Conservation (phyloP, 2,113 vertebrate species). For the Myocastor coypus region DNA sequence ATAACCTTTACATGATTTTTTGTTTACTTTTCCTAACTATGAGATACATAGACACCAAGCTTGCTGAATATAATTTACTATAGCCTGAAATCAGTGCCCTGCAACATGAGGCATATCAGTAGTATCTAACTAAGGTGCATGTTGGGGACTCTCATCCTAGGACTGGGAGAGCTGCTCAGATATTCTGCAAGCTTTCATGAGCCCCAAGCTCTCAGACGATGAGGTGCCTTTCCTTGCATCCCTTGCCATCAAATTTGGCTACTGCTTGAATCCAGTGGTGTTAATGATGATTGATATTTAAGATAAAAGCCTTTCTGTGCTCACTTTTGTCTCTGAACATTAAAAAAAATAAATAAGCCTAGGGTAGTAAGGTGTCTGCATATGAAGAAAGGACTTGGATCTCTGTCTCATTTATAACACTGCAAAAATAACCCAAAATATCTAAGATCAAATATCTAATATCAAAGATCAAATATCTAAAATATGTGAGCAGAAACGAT, state of each 20-base stretch:
- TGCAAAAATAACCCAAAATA: not conserved
- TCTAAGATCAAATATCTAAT: no score
- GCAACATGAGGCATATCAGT: not conserved
- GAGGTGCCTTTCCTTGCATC: not conserved
- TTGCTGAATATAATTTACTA: not conserved
- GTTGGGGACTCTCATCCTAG: not conserved
- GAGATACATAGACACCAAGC: not conserved
- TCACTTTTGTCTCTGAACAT: not conserved
- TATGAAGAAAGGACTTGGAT: not conserved
- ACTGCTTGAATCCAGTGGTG: not conserved
- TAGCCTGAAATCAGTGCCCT: not conserved
- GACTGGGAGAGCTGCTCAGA: not conserved
- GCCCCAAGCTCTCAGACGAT: not conserved
- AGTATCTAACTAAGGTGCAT: not conserved
- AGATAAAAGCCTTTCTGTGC: not conserved
- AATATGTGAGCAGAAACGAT: not conserved
- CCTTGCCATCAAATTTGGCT: not conserved
- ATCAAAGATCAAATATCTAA: not conserved
- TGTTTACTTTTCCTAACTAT: not conserved
- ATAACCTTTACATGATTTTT: not conserved
- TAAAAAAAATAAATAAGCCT: constrained; percentile 43
- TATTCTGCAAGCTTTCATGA: not conserved
- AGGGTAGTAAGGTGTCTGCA: not conserved
- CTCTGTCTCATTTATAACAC: not conserved
- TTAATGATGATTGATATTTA: not conserved